Evolutionary conservation across 2,888 invertebrate genomes (phyloP), one percentile per base, ranked within the genome.

Genomic region (Agriopis aurantiaria): DNA sequence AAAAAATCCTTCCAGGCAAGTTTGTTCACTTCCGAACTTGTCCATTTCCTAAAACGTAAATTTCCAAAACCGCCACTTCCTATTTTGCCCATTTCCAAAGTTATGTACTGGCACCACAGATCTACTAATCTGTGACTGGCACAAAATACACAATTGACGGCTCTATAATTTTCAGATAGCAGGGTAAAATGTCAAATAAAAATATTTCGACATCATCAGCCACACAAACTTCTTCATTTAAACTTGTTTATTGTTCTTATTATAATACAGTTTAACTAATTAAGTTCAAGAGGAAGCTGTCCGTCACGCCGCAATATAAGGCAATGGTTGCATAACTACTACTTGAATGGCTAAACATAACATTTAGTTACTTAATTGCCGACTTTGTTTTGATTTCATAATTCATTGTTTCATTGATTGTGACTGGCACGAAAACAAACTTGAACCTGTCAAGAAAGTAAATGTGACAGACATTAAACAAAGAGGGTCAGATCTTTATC

Each of bases 281-380:
- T 68, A 68, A 52, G 65, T 66, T 63, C 56, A 72, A 65, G 55
- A 73, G 71, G 75, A 71, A 75, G 69, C 71, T 68, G 70, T 71
- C 65, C 51, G 51, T 72, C 67, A 69, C 49, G 59, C 67, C 17
- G 65, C 57, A 57, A 55, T 45, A 23, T 62, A 80, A 85, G 80
- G 82, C 82, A 82, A 80, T 78, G 83, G 82, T 84, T 85, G 85
- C 86, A 82, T 82, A 83, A 84, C 66, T 45, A 49, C 65, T 51
- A 58, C 57, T 64, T 71, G 63, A 66, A 58, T 66, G 75, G 58
- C 56, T 61, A 64, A 65, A 75, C 76, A 53, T 59, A 66, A 49
- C 58, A 55, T 63, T 70, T 58, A 58, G 63, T 65, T 70, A 55
- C 62, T 71, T 64, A 63, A 71, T 66, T 67, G 63, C 43, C 49